phyloP scores from a whole-genome alignment of 92 coral and sea anemone genomes.

The Montipora capitata region DNA sequence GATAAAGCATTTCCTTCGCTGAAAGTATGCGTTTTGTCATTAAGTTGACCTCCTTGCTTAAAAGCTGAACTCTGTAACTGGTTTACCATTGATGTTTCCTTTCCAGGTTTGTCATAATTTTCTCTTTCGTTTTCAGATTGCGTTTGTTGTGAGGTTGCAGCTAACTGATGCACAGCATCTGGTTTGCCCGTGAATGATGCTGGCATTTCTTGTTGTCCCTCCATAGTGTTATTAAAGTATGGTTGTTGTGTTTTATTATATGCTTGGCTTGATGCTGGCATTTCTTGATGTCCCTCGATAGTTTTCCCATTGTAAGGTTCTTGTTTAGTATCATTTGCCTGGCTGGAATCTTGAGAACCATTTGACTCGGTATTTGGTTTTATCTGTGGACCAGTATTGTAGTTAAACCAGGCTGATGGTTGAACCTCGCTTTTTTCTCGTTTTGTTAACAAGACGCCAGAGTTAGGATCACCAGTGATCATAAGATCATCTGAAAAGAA shows the following conservation, averaged over 20 bases:
- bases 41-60: background rate
- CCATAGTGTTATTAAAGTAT: background rate
- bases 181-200: background rate
- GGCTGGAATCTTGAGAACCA: background rate
- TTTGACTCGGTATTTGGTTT: background rate
- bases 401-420: background rate
- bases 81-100: background rate
- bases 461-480: background rate
- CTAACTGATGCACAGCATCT: background rate
- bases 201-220: background rate
- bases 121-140: conserved; percentile 15
- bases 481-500: background rate
- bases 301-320: background rate
- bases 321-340: background rate
- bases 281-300: background rate
- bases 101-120: background rate
- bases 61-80: background rate
- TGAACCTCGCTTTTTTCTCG: conserved; percentile 4
- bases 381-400: background rate
- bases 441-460: background rate
- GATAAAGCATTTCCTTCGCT: conserved; percentile 5
- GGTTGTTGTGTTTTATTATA: background rate
- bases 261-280: background rate
- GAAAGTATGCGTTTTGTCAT: background rate
- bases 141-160: background rate